phyloP scores from a whole-genome alignment of 1,140 invertebrate genomes.

The Nymphalis io region DNA sequence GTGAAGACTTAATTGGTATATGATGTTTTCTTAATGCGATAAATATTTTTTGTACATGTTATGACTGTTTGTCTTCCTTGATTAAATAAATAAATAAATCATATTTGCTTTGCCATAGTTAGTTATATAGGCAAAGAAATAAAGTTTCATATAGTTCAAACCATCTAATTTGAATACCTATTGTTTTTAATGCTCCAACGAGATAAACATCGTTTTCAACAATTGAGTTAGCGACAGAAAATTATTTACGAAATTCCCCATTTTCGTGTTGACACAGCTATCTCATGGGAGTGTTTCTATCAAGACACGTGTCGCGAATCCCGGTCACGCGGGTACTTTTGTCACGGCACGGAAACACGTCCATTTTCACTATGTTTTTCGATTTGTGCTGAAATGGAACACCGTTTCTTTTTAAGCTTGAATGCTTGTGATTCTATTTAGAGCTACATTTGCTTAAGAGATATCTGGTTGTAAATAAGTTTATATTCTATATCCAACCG shows the following conservation, averaged over 20 bases:
- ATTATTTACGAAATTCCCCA: constrained; percentile 12
- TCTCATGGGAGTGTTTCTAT: background rate
- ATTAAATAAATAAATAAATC: too few species aligned
- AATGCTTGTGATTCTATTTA: background rate
- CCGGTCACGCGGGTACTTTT: constrained; percentile 27
- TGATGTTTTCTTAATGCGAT: too few species aligned
- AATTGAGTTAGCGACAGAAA: constrained; percentile 1
- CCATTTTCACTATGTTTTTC: constrained; percentile 25
- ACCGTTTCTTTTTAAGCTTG: constrained; percentile 4
- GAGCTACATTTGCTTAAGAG: background rate
- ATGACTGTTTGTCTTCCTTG: too few species aligned
- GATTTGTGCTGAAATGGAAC: constrained; percentile 16
- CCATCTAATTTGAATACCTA: background rate
- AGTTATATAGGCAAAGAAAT: background rate
- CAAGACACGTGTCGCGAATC: constrained; percentile 17
- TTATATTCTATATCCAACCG: background rate
- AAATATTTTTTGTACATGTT: too few species aligned
- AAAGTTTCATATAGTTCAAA: background rate
- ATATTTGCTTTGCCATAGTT: too few species aligned
- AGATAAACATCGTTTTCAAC: constrained; percentile 20
- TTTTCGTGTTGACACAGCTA: constrained; percentile 4
- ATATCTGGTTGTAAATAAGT: background rate
- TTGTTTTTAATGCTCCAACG: background rate
- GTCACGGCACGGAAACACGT: constrained; percentile 15
- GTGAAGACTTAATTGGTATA: too few species aligned